Percentiles rank a stretch among this genome's conserved stretches.
phyloP scores from a whole-genome alignment of 2,113 vertebrate species.

The Gila orcuttii region DNA sequence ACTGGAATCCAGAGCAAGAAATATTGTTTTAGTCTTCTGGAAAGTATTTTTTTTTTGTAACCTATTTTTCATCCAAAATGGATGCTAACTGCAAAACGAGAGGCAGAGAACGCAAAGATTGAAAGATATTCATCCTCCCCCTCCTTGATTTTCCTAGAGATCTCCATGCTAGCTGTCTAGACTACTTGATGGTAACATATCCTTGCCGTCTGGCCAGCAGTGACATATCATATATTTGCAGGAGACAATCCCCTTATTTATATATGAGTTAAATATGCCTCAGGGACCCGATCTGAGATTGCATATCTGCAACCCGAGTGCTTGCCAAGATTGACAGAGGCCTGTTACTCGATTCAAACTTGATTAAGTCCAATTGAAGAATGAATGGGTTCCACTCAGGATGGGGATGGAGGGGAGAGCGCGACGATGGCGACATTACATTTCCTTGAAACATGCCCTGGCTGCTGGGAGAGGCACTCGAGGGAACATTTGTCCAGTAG shows the following conservation, averaged over 20 bases:
- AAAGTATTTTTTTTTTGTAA: slow-evolving; percentile 3
- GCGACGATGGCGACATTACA: slow-evolving; percentile 60
- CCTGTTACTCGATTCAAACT: slow-evolving; percentile 77
- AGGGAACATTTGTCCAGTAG: slow-evolving; percentile 50
- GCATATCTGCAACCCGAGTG: slow-evolving; percentile 75
- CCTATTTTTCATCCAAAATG: slow-evolving; percentile 36
- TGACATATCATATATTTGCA: slow-evolving; percentile 77
- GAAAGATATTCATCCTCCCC: slow-evolving; percentile 48
- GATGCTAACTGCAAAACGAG: slow-evolving; percentile 31
- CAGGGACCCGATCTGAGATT: slow-evolving; percentile 71
- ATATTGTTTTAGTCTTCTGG: slow-evolving; percentile 4
- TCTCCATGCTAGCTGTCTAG: slow-evolving; percentile 69
- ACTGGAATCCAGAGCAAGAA: neutral
- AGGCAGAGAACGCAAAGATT: slow-evolving; percentile 52
- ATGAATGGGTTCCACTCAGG: slow-evolving; percentile 71
- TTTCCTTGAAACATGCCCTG: slow-evolving; percentile 52
- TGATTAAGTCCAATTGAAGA: slow-evolving; percentile 77
- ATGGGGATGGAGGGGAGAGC: slow-evolving; percentile 37
- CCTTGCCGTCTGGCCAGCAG: slow-evolving; percentile 70
- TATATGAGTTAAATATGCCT: slow-evolving; percentile 78
- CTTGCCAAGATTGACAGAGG: slow-evolving; percentile 72
- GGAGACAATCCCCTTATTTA: slow-evolving; percentile 81
- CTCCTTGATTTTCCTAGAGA: slow-evolving; percentile 56
- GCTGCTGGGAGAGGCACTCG: slow-evolving; percentile 56
- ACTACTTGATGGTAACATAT: slow-evolving; percentile 72